Percentiles rank a stretch among this genome's conserved stretches.
These are phyloP conservation scores for Galagoides demidoff DNA, from an alignment of 2,797 vertebrate species.

Conservation along the genomic window DNA sequence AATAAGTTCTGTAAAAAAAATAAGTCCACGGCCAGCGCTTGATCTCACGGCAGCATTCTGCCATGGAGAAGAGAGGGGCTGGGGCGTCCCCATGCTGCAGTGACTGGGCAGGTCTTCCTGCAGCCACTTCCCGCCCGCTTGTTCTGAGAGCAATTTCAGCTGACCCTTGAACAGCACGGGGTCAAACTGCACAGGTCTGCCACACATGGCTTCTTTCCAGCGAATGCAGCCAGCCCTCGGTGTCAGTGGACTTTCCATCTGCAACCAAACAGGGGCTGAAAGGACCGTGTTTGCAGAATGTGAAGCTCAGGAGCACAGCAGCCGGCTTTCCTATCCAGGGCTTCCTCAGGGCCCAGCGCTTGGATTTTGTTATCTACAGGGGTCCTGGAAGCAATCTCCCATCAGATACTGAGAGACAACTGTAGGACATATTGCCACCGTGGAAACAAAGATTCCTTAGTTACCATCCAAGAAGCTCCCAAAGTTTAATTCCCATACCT, in stretches of 20 bases:
- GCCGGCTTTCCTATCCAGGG: neutral
- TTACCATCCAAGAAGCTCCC: neutral
- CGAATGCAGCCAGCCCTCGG: neutral
- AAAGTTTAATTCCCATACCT: neutral
- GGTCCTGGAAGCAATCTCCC: neutral
- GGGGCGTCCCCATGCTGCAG: neutral
- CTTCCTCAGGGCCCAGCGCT: too few species aligned
- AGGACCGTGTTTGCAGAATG: neutral
- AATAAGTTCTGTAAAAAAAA: neutral
- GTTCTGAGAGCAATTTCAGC: neutral
- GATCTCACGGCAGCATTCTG: neutral
- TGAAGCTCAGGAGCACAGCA: neutral
- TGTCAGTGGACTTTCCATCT: neutral
- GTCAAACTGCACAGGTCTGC: neutral
- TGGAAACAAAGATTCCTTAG: neutral
- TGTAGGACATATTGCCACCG: neutral
- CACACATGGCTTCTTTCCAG: neutral
- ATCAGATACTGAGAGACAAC: neutral
- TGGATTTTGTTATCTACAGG: neutral
- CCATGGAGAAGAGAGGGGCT: neutral
- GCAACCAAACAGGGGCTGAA: neutral
- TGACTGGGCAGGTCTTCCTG: neutral
- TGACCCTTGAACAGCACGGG: neutral
- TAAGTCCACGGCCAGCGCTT: neutral
- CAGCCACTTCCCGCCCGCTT: neutral